Evolutionary conservation across 2,888 invertebrate genomes (phyloP).

Genomic region (Drosophila borealis): DNA sequence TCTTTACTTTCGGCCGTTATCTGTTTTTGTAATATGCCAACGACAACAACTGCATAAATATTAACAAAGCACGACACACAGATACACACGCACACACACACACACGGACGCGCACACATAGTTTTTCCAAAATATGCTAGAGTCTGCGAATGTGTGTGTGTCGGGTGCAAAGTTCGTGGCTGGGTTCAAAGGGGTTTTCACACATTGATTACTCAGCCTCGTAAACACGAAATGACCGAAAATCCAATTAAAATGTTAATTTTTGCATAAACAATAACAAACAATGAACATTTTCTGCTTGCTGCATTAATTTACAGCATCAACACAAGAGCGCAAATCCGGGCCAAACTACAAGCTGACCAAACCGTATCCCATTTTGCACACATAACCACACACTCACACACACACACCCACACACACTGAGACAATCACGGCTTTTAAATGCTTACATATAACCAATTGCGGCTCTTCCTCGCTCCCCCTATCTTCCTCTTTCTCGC

Average conservation of each 20-base stretch:
- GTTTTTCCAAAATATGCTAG: constrained; percentile 15
- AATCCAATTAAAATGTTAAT: constrained; percentile 74
- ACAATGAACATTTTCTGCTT: constrained; percentile 50
- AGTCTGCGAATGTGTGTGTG: neutral
- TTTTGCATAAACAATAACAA: constrained; percentile 61
- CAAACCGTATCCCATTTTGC: constrained; percentile 6
- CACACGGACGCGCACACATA: constrained; percentile 12
- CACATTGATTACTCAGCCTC: constrained; percentile 7
- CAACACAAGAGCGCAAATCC: constrained; percentile 39
- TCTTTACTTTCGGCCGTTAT: constrained; percentile 19
- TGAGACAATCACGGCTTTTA: constrained; percentile 61
- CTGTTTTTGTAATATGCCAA: constrained; percentile 18
- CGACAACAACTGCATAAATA: constrained; percentile 47
- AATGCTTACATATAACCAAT: constrained; percentile 49
- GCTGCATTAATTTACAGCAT: constrained; percentile 50
- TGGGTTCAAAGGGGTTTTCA: neutral
- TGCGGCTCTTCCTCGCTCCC: constrained; percentile 9
- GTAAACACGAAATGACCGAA: constrained; percentile 37
- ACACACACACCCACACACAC: constrained; percentile 4
- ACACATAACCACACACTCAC: constrained; percentile 3
- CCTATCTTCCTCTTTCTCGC: too few relatives aligned
- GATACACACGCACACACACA: constrained; percentile 1
- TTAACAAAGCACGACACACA: constrained; percentile 17
- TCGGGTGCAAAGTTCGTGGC: neutral
- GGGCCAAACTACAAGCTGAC: constrained; percentile 15